Evolutionary conservation across 2,113 vertebrate genomes (phyloP).

Genomic region (Catharus bicknelli): DNA sequence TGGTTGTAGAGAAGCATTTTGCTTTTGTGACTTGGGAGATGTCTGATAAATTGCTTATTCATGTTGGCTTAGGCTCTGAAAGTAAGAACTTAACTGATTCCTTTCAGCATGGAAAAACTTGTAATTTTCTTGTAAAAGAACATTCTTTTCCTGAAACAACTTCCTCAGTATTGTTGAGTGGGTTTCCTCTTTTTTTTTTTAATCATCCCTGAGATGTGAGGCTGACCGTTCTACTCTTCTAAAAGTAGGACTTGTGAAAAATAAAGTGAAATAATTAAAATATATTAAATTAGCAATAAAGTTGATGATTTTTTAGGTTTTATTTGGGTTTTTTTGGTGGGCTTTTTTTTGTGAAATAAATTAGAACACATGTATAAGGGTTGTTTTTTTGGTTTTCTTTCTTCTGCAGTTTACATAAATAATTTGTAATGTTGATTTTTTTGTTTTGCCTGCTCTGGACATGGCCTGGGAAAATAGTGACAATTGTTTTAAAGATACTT

Average conservation of each 20-base stretch:
- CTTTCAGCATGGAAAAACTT: not conserved
- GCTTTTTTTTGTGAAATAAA: not conserved
- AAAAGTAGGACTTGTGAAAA: not conserved
- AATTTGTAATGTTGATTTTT: not conserved
- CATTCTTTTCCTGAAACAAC: not conserved
- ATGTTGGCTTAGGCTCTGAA: not conserved
- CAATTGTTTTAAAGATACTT: not conserved
- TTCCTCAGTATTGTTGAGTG: not conserved
- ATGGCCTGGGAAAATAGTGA: not conserved
- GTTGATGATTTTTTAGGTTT: not conserved
- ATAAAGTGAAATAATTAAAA: not conserved
- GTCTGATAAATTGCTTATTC: not conserved
- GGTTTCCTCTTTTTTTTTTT: not conserved
- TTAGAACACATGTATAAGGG: not conserved
- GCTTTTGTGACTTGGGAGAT: not conserved
- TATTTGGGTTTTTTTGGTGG: no score
- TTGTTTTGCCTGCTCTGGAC: not conserved
- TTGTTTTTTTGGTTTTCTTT: not conserved
- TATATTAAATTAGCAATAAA: not conserved
- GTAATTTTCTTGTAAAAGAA: not conserved
- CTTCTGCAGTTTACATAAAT: not conserved
- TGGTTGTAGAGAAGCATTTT: not conserved
- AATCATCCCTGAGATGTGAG: not conserved
- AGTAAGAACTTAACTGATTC: not conserved
- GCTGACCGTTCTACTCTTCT: not conserved